Evolutionary conservation across 2,888 invertebrate genomes (phyloP), one percentile per base, ranked within the genome.

Genomic region (Sinhomidia bicolor): DNA sequence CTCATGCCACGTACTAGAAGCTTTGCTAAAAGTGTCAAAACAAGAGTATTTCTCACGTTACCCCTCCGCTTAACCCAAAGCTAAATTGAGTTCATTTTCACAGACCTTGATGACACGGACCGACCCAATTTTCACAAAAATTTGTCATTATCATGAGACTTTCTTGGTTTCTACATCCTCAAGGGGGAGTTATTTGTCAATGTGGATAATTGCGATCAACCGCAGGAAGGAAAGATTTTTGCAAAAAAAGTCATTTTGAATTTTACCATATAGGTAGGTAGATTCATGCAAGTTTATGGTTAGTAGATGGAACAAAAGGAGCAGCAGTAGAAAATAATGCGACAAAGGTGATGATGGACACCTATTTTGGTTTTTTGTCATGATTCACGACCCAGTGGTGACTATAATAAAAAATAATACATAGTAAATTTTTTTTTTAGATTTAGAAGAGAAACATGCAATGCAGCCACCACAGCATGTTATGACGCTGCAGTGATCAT

Each of bases 291-390:
- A 12, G 26, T 26, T 76, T n/a, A n/a, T 1, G 23, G 1, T 74
- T 14, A 1, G 47, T 47, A 51, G 79, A 47, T 60, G 32, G 47
- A 41, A 44, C 26, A 78, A 36, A n/a, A 10, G 68, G 36, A n/a
- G n/a, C n/a, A n/a, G n/a, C n/a, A n/a, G 41, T 44, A 74, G 74
- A 17, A 20, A 74, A 62, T 36, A 74, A 36, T 78, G 62, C 36
- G 62, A 83, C 44, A 62, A 44, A 79, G 78, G 68, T 85, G 79
- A 74, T 74, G 84, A 79, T 78, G 79, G 85, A 85, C 85, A 79
- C 85, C 79, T 85, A 79, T 54, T 57, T 81, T 23, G 81, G 44
- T 26, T 44, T 62, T 26, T 65, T 26, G 41, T 81, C 65, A 81
- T 65, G 81, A 81, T 62, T 79, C 60, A 60, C 60, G 41, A 81